A percentile compares a stretch with the other conserved stretches of the same genome.
These are phyloP conservation scores for Bemisia tabaci DNA, from an alignment of 1,140 invertebrate species.

Conservation along the genomic window DNA sequence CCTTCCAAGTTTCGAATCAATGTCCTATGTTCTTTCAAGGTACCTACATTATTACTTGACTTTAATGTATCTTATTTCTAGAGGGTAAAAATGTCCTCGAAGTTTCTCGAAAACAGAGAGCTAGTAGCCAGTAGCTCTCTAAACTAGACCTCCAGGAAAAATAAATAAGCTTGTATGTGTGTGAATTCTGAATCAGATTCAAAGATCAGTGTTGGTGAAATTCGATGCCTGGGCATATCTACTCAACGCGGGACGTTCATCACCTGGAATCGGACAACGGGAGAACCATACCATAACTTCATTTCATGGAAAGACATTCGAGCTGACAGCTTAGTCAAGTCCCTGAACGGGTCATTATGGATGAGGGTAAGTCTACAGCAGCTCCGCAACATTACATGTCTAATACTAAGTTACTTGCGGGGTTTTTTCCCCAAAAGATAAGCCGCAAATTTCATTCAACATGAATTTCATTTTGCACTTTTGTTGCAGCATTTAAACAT, in stretches of 20 bases:
- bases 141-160: too few relatives aligned
- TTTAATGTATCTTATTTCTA: too few relatives aligned
- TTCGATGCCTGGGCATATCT: constrained; percentile 71
- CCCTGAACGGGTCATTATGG: constrained; percentile 71
- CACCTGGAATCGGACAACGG: constrained; percentile 72
- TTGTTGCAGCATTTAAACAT: too few relatives aligned
- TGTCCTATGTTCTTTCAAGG: too few relatives aligned
- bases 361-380: constrained; percentile 48
- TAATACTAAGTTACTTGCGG: not conserved
- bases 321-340: constrained; percentile 58
- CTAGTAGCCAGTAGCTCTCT: too few relatives aligned
- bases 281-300: constrained; percentile 77
- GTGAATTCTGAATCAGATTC: constrained; percentile 37
- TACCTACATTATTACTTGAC: too few relatives aligned
- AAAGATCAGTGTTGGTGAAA: constrained; percentile 38
- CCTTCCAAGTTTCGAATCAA: too few relatives aligned
- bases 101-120: too few relatives aligned
- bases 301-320: constrained; percentile 94
- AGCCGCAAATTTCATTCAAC: not conserved
- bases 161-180: too few relatives aligned
- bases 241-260: constrained; percentile 77
- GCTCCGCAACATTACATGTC: too few relatives aligned
- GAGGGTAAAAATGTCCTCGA: too few relatives aligned
- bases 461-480: too few relatives aligned
- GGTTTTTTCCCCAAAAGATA: not conserved